A percentile compares a stretch with the other conserved stretches of the same genome.
Evolutionary conservation across 1,140 invertebrate genomes (phyloP).

Genomic region (Apis dorsata): DNA sequence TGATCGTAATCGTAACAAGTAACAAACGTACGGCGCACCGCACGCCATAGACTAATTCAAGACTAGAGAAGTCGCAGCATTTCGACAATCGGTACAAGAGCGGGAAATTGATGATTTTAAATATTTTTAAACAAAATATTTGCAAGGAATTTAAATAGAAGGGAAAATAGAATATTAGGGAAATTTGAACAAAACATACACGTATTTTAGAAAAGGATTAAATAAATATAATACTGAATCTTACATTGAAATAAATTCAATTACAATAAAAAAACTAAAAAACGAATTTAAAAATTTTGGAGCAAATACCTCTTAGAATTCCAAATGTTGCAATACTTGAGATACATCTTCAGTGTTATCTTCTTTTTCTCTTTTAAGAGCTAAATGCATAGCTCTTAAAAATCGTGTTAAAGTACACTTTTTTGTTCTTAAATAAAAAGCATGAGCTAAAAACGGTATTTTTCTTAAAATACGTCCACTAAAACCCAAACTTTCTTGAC

Average conservation of each 20-base stretch:
- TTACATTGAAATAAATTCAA: background rate
- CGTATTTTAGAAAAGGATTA: background rate
- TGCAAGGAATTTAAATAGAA: background rate
- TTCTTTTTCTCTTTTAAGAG: conserved; percentile 68
- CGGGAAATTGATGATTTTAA: background rate
- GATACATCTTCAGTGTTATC: conserved; percentile 8
- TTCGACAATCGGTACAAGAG: background rate
- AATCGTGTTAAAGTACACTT: conserved; percentile 63
- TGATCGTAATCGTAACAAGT: conserved; percentile 1
- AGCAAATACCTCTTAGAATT: background rate
- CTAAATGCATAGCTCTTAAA: conserved; percentile 71
- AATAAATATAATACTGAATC: conserved; percentile 31
- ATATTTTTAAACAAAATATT: background rate
- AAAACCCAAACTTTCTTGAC: conserved; percentile 84
- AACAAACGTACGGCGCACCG: background rate
- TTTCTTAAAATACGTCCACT: conserved; percentile 93
- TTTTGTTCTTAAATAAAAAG: conserved; percentile 75
- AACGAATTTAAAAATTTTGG: background rate
- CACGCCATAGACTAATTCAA: background rate
- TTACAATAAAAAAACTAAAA: conserved; percentile 7
- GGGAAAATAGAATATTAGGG: background rate
- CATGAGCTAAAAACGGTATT: conserved; percentile 91
- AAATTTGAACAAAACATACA: background rate
- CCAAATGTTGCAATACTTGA: background rate
- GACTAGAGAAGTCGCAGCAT: background rate